Base-by-base conservation (phyloP, 2,888 invertebrate genomes). In the Sarcophaga rosellei region DNA sequence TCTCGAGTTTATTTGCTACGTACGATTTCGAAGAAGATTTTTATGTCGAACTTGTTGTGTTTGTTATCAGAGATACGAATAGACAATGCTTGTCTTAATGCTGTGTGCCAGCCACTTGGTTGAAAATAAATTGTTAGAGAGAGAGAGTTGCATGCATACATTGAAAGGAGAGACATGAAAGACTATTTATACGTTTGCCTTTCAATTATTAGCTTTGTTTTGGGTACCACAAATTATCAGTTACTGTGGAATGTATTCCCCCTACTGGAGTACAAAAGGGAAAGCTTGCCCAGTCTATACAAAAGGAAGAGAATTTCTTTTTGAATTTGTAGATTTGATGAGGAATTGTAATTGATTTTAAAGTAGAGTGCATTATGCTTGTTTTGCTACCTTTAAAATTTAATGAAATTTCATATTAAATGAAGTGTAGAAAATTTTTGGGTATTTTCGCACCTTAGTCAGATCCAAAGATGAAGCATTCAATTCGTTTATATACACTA, bases 201-300 rank as follows among this genome's bases (percentile, higher is more conserved):
- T 80, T 47, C 83, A 83, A 86, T 83, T 86, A 86, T 77, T 80
- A 83, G 83, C 80, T 83, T 76, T 83, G 80, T 74, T 83, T 83
- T 76, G 76, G 68, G 25, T 47, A 77, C 86, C 86, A 80, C 86
- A 83, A 86, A 86, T 86, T 80, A 80, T 83, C 83, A 80, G 80
- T 80, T 86, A 80, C 80, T 53, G 20, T 44, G n/a, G 62, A 69
- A 35, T n/a, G 69, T 23, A 12, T 57, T 4, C 45, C 10, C 10
- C 21, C 35, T 23, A 53, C 21, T 69, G 17, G 53, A 21, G 45
- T 66, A 35, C 45, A 20, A 20, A 35, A 10, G 10, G 35, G 35
- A 35, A 1, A 1, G 35, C 35, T 35, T 35, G 35, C 10, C 35
- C 8, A 35, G 10, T 35, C 35, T 35, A 8, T 35, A 35, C 35